Conservation (phyloP, 1,140 invertebrate species). For the Aphelenchoides besseyi region DNA sequence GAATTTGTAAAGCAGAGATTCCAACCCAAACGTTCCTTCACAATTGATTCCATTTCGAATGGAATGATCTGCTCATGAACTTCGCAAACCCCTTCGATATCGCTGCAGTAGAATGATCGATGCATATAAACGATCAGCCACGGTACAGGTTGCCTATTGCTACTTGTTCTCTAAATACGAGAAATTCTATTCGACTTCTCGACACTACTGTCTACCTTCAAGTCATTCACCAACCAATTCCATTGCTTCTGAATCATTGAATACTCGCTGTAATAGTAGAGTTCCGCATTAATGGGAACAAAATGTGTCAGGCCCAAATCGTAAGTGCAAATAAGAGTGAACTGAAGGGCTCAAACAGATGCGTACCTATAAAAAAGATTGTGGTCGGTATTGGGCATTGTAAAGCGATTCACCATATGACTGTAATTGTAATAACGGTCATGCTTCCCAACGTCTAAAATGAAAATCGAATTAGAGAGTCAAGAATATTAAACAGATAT, state of each 20-base stretch:
- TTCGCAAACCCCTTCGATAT: conserved; percentile 80
- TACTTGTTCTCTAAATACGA: conserved; percentile 40
- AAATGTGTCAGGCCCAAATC: conserved; percentile 86
- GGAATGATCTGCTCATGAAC: conserved; percentile 70
- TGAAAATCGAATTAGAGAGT: too few relatives aligned
- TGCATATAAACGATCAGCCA: conserved; percentile 94
- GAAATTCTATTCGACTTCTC: conserved; percentile 79
- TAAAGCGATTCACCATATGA: conserved; percentile 47
- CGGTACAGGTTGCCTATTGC: conserved; percentile 66
- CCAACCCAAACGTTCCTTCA: conserved; percentile 66
- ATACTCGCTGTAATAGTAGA: conserved; percentile 87
- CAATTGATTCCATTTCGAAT: conserved; percentile 11
- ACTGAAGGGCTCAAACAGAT: not conserved
- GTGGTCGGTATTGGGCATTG: conserved; percentile 47
- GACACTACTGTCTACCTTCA: conserved; percentile 69
- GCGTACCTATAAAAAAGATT: conserved; percentile 52
- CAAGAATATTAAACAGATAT: too few relatives aligned
- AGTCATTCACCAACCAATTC: conserved; percentile 79
- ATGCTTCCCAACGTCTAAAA: too few relatives aligned
- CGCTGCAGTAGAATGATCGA: conserved; percentile 84
- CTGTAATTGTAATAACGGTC: conserved; percentile 68
- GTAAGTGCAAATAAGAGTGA: conserved; percentile 1
- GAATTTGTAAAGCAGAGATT: conserved; percentile 78
- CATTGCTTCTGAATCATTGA: conserved; percentile 75
- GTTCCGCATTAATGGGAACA: conserved; percentile 83